Evolutionary conservation across 1,140 invertebrate genomes (phyloP).

Genomic region (Trissolcus basalis): DNA sequence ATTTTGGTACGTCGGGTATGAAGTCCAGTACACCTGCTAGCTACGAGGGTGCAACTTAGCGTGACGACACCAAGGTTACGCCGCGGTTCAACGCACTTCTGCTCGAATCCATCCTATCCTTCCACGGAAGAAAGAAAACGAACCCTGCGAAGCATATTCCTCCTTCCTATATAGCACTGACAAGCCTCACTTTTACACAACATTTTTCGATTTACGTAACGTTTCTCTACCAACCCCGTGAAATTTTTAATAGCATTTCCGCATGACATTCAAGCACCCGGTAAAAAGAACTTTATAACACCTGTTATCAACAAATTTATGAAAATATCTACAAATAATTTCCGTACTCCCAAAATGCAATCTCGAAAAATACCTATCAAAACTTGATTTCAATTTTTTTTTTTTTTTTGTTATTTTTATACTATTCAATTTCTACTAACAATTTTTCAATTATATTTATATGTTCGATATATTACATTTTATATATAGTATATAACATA

Average conservation of each 20-base stretch:
- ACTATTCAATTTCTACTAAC: no score
- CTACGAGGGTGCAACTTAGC: conserved; percentile 66
- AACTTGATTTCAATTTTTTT: no score
- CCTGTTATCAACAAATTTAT: not conserved
- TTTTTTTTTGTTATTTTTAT: no score
- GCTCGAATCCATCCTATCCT: conserved; percentile 62
- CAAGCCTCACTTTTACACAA: not conserved
- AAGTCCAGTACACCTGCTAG: conserved; percentile 69
- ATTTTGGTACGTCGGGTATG: not conserved
- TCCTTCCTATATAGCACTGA: conserved; percentile 18
- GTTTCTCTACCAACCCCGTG: not conserved
- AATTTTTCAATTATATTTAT: no score
- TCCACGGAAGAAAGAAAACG: conserved; percentile 36
- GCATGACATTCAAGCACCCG: no score
- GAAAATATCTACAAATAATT: not conserved
- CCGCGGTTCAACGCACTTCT: conserved; percentile 74
- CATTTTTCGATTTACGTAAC: conserved; percentile 8
- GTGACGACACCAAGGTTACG: conserved; percentile 73
- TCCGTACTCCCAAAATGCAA: not conserved
- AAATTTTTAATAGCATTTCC: no score
- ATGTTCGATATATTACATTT: no score
- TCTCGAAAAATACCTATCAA: not conserved
- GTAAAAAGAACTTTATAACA: not conserved
- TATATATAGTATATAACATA: no score
- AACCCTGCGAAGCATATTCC: conserved; percentile 30